Evolutionary conservation across 2,888 invertebrate genomes (phyloP).

Genomic region (Diplazon laetatorius): DNA sequence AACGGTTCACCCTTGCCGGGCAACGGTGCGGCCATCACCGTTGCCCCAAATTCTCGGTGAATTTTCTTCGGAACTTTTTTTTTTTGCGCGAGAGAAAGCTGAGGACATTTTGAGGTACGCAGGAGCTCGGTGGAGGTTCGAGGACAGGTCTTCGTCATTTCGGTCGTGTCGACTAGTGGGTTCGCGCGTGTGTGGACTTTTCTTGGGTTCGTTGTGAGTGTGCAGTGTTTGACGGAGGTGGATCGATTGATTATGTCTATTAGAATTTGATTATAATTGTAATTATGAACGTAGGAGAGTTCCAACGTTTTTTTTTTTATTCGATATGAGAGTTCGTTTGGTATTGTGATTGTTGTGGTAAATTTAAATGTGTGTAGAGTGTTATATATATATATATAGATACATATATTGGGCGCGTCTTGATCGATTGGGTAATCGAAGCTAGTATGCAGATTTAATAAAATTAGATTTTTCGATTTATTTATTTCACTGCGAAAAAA

Average conservation of each 20-base stretch:
- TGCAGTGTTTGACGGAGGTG: neutral
- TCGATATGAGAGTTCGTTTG: too few species aligned
- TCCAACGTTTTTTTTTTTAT: too few species aligned
- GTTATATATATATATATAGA: too few species aligned
- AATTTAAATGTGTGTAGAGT: too few species aligned
- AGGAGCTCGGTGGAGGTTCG: slow-evolving; percentile 7
- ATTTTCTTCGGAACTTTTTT: slow-evolving; percentile 65
- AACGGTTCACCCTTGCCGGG: slow-evolving; percentile 44
- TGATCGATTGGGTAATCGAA: too few species aligned
- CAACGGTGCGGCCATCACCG: slow-evolving; percentile 33
- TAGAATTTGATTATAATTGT: neutral
- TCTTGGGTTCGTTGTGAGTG: neutral
- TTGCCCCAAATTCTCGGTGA: slow-evolving; percentile 68
- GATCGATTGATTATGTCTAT: slow-evolving; percentile 7
- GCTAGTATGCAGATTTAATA: too few species aligned
- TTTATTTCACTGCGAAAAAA: too few species aligned
- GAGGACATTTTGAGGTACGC: slow-evolving; percentile 21
- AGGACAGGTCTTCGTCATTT: slow-evolving; percentile 35
- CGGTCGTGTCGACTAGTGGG: slow-evolving; percentile 19
- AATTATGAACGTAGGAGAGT: neutral
- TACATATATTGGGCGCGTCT: too few species aligned
- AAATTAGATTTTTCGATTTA: too few species aligned
- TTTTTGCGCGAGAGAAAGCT: slow-evolving; percentile 63
- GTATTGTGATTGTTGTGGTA: too few species aligned
- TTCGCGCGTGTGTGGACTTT: slow-evolving; percentile 31